Conservation (phyloP, 2,113 vertebrate species). For the Engystomops pustulosus region DNA sequence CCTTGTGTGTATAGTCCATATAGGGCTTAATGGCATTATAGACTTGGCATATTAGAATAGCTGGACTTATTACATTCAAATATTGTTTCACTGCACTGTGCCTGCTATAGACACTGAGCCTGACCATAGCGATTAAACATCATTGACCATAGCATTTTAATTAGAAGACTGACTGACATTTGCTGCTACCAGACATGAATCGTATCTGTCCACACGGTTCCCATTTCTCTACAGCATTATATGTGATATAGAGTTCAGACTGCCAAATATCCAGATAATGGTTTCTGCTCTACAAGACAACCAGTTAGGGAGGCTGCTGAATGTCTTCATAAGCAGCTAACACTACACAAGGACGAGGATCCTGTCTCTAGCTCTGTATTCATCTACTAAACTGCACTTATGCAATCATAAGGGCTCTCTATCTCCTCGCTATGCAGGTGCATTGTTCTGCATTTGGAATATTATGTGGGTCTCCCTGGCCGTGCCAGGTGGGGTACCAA, state of each 20-base stretch:
- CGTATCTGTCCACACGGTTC: background rate
- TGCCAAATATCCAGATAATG: background rate
- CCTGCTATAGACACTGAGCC: background rate
- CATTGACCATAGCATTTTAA: background rate
- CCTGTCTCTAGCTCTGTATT: background rate
- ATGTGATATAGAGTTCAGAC: background rate
- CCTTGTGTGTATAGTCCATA: background rate
- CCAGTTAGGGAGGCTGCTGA: background rate
- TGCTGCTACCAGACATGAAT: background rate
- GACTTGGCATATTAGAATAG: too few relatives aligned
- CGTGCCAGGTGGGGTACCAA: constrained; percentile 3
- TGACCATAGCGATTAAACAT: background rate
- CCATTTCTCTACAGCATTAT: background rate
- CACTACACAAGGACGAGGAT: background rate
- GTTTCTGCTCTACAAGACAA: background rate
- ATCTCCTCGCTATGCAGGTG: constrained; percentile 52
- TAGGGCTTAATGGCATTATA: background rate
- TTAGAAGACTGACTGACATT: background rate
- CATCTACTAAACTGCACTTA: constrained; percentile 56
- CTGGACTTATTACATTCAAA: too few relatives aligned
- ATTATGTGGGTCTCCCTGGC: constrained; percentile 34
- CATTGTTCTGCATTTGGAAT: constrained; percentile 39
- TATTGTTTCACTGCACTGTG: background rate
- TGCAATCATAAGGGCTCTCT: constrained; percentile 32
- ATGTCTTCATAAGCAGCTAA: background rate